A percentile compares a stretch with the other conserved stretches of the same genome.
Conservation (phyloP, 2,113 vertebrate species). For the Mugil cephalus region DNA sequence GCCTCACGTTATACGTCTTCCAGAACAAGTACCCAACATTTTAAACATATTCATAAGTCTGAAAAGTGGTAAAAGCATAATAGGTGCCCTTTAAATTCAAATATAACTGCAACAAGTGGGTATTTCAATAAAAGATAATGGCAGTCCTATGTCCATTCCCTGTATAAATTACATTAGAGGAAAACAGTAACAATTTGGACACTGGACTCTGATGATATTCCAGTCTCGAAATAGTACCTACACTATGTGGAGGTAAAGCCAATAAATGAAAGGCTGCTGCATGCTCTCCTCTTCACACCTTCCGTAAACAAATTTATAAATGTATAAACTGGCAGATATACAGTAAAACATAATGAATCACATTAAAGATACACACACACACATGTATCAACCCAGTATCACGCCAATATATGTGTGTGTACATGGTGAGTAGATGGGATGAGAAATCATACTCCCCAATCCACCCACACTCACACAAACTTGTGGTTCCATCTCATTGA, state of each 20-base stretch:
- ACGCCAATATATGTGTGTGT: no score
- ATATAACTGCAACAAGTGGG: no score
- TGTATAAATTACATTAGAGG: not conserved
- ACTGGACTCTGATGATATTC: no score
- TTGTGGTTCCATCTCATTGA: no score
- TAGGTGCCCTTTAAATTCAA: no score
- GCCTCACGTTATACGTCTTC: no score
- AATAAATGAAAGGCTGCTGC: constrained; percentile 19
- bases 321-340: constrained; percentile 3
- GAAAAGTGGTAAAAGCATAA: no score
- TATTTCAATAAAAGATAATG: no score
- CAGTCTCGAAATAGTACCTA: no score
- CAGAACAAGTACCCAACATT: no score
- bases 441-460: constrained; percentile 25
- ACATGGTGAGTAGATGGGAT: not conserved
- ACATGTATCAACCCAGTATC: no score
- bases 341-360: constrained; percentile 6
- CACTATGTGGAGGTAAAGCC: not conserved
- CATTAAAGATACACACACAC: constrained; percentile 7
- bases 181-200: not conserved
- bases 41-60: no score
- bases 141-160: constrained; percentile 16
- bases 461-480: constrained; percentile 3
- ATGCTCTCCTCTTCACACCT: constrained; percentile 4
- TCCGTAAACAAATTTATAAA: constrained; percentile 14